Conservation (phyloP, 2,113 vertebrate genomes). For the Ciconia boyciana region DNA sequence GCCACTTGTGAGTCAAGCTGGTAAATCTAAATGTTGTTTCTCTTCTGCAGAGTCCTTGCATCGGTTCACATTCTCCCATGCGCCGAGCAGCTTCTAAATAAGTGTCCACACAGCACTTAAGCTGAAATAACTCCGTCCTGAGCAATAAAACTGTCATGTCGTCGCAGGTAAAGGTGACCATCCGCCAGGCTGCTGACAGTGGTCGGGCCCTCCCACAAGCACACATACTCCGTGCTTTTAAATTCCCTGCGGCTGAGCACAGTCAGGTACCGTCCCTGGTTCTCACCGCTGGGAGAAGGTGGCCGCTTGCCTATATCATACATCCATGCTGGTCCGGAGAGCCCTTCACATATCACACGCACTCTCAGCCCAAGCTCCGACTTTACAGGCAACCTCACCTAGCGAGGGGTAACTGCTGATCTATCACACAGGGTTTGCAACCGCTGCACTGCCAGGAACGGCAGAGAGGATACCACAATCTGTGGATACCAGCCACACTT, state of each 20-base stretch:
- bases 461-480: neutral
- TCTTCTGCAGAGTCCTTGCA: neutral
- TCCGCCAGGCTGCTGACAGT: neutral
- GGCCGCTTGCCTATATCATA: neutral
- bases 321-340: neutral
- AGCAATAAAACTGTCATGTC: neutral
- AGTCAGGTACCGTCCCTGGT: neutral
- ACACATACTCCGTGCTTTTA: neutral
- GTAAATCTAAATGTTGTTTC: neutral
- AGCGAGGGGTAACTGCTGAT: neutral
- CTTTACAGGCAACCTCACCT: neutral
- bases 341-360: neutral
- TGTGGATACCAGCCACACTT: neutral
- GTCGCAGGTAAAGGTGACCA: neutral
- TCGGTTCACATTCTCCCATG: neutral
- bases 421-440: neutral
- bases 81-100: neutral
- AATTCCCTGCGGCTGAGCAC: neutral
- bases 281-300: neutral
- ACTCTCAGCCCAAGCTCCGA: neutral
- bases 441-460: rapidly evolving
- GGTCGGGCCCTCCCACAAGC: neutral
- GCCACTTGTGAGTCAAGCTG: neutral
- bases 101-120: neutral
- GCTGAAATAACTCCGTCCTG: neutral